Evolutionary conservation across 1,140 invertebrate genomes (phyloP), one percentile per base, ranked within the genome.

Genomic region (Bombus confusus): DNA sequence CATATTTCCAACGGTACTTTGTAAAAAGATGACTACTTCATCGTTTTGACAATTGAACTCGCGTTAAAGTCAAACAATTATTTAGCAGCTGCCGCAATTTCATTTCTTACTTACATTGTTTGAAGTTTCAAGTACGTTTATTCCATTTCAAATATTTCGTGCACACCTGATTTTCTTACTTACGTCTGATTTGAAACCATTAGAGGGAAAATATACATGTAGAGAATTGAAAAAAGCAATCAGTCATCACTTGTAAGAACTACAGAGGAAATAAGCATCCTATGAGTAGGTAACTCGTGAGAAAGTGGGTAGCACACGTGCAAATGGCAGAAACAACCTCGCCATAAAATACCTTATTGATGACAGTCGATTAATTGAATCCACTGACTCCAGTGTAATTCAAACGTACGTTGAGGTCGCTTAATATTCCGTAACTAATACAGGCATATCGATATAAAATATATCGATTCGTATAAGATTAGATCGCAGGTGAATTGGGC

Each of bases 291-390:
- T 28, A 39, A n/a, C 31, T 75, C 37, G 62, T 77, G 75, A 77
- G 75, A 41, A 77, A 77, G 75, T 52, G 39, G 75, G 37, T 43
- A 77, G 59, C 47, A 25, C 73, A 18, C 25, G 47, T 57, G 28
- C 22, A 28, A 52, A 59, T 37, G 25, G 59, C 15, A 84, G 57
- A 74, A 78, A 79, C 74, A 6, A 79, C 52, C 73, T 85, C 28
- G 25, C 12, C 12, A 28, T n/a, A 66, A 41, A 34, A 18, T 22
- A 66, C 66, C 66, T 78, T 78, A 78, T 66, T 25, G 76, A 9
- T 47, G 59, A 66, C n/a, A 39, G 37, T 52, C 64, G 22, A 69
- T 69, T 18, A n/a, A 52, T n/a, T 28, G 4, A 57, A 15, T 37
- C 13, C 22, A 47, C 9, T 25, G 13, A 25, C 37, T 28, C 43